Evolutionary conservation across 23 tunicate genomes (phyloP).

Genomic region (Botrylloides violaceus): DNA sequence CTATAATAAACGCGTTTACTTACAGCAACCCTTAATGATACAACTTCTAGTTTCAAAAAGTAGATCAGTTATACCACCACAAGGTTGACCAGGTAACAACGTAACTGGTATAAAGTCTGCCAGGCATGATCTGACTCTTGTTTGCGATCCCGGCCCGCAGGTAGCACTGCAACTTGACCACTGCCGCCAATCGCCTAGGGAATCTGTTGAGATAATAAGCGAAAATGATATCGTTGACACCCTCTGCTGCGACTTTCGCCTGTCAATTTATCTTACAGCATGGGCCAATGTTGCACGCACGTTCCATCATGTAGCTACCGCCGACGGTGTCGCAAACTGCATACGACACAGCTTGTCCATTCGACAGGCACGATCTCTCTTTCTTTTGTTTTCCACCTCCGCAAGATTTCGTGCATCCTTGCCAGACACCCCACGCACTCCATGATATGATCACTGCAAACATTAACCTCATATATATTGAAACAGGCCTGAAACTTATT

Average conservation of each 20-base stretch:
- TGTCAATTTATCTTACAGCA: neutral
- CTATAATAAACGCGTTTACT: no score
- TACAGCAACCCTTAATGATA: neutral
- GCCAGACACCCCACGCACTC: neutral
- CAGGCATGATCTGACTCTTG: neutral
- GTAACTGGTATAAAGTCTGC: neutral
- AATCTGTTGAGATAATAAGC: no score
- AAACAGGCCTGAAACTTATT: no score
- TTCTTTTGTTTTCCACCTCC: neutral
- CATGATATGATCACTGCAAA: no score
- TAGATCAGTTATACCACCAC: neutral
- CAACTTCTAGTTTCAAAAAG: neutral
- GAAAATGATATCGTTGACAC: no score
- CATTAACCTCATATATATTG: no score
- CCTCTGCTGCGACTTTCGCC: no score
- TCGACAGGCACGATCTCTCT: neutral
- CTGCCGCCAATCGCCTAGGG: neutral
- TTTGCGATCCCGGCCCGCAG: slow-evolving; percentile 2
- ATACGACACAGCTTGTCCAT: neutral
- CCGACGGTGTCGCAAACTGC: neutral
- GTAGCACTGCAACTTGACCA: neutral
- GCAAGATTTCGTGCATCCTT: neutral
- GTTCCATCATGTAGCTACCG: neutral
- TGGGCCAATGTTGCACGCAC: neutral
- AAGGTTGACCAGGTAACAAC: neutral